These are phyloP conservation scores for Polyodon spathula DNA, from an alignment of 2,113 vertebrate genomes.

Conservation along the genomic window DNA sequence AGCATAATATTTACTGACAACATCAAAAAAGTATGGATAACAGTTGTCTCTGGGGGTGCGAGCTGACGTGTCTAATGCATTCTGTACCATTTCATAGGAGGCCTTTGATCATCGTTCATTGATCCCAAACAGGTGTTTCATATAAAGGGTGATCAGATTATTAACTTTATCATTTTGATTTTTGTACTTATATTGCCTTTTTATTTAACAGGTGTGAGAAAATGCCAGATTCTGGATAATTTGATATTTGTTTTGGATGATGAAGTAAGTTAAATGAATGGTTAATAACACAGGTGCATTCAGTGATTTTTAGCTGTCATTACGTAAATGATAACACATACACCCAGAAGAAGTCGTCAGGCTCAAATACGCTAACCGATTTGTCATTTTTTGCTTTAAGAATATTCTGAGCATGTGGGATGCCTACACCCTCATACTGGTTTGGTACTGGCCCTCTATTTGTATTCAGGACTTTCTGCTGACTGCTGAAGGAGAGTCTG, in stretches of 20 bases:
- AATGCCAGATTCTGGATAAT: conserved; percentile 72
- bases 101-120: too few relatives aligned
- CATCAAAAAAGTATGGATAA: too few relatives aligned
- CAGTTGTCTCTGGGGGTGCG: too few relatives aligned
- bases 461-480: conserved; percentile 77
- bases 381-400: conserved; percentile 40
- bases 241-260: conserved; percentile 78
- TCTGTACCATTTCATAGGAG: too few relatives aligned
- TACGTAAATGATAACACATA: too few relatives aligned
- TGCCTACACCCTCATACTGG: conserved; percentile 59
- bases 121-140: background rate
- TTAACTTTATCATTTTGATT: background rate
- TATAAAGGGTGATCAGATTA: background rate
- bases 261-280: conserved; percentile 58
- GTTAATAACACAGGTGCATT: background rate
- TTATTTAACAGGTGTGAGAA: conserved; percentile 63
- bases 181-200: too few relatives aligned
- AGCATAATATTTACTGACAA: background rate
- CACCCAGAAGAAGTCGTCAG: too few relatives aligned
- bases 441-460: conserved; percentile 71
- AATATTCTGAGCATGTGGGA: conserved; percentile 80
- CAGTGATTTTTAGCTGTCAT: background rate
- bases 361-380: background rate
- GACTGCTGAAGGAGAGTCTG: conserved; percentile 71
- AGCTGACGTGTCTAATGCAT: too few relatives aligned